A percentile compares a stretch with the other conserved stretches of the same genome.
Evolutionary conservation across 2,797 vertebrate species (phyloP).

Genomic region (Coregonus ussuriensis): DNA sequence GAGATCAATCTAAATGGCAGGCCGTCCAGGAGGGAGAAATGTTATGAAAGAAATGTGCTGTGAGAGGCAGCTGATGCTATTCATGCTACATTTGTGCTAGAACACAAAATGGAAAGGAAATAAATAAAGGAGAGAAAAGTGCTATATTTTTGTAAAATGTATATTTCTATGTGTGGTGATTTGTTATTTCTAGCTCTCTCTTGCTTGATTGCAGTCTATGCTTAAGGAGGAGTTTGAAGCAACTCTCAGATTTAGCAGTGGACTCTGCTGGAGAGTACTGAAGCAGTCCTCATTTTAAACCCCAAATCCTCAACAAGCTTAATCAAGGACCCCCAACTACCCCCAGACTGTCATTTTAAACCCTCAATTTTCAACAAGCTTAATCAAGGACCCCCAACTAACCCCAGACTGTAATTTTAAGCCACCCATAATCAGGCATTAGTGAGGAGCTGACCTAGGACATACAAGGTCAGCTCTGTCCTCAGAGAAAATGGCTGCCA

Average conservation of each 20-base stretch:
- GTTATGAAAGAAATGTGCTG: conserved; percentile 9
- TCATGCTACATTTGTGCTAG: neutral
- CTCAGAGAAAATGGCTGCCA: neutral
- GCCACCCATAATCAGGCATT: conserved; percentile 15
- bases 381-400: conserved; percentile 8
- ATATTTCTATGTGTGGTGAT: no score
- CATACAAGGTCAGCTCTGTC: conserved; percentile 3
- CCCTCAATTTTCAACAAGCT: conserved; percentile 26
- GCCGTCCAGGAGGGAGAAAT: neutral
- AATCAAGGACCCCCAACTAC: conserved; percentile 7
- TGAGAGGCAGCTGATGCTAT: neutral
- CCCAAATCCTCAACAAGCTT: conserved; percentile 28
- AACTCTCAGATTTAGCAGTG: conserved; percentile 6
- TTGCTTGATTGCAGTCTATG: neutral
- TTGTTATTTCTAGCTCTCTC: neutral
- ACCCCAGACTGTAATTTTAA: neutral
- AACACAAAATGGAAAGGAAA: neutral
- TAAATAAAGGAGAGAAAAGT: neutral
- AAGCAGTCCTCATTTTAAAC: conserved; percentile 15
- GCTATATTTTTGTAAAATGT: no score
- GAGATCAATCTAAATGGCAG: conserved; percentile 38
- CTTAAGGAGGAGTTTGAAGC: neutral
- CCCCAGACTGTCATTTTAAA: conserved; percentile 4
- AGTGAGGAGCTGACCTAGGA: conserved; percentile 3
- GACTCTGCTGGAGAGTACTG: conserved; percentile 3